A percentile compares a stretch with the other conserved stretches of the same genome.
Conservation (phyloP, 2,113 vertebrate genomes). For the Spilogale gracilis region DNA sequence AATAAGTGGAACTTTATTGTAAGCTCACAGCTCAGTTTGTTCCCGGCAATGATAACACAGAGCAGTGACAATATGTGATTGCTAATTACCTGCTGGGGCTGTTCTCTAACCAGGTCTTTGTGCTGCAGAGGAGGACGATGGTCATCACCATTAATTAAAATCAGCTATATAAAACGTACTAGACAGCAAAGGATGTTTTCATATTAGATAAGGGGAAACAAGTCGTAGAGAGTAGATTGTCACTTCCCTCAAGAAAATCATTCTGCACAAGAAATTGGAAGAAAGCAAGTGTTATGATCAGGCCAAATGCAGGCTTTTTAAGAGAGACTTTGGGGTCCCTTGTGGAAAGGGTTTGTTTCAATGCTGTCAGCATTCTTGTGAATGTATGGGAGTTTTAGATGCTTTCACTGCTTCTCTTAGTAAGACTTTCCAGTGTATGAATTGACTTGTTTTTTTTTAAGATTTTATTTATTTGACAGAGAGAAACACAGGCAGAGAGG, state of each 20-base stretch:
- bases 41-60: background rate
- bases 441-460: background rate
- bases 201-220: conserved; percentile 19
- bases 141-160: conserved; percentile 53
- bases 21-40: conserved; percentile 43
- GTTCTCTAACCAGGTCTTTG: conserved; percentile 53
- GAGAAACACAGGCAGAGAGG: no score
- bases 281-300: background rate
- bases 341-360: background rate
- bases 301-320: background rate
- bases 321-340: background rate
- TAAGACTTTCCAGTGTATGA: background rate
- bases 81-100: conserved; percentile 26
- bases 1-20: conserved; percentile 44
- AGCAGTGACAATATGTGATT: conserved; percentile 18
- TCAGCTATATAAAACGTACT: conserved; percentile 28
- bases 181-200: background rate
- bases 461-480: no score
- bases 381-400: conserved; percentile 17
- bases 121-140: background rate
- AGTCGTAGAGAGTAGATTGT: background rate
- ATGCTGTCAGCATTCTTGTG: background rate
- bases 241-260: conserved; percentile 36
- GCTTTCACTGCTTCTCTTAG: background rate
- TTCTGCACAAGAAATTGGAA: background rate